A percentile compares a stretch with the other conserved stretches of the same genome.
Evolutionary conservation across 2,888 invertebrate species (phyloP).

Genomic region (Cephalotes varians): DNA sequence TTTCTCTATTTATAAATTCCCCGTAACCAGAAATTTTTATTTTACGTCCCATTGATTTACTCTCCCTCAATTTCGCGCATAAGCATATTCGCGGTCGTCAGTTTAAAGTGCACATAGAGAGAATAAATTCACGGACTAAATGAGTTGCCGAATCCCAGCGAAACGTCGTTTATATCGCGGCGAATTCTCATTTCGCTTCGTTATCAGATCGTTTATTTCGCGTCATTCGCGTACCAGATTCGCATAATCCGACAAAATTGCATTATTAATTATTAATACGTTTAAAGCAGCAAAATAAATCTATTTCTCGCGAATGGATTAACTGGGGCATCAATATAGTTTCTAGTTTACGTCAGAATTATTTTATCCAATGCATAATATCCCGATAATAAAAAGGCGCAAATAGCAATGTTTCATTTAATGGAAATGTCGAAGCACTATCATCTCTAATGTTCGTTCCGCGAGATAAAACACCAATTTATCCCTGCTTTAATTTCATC

Average conservation of each 20-base stretch:
- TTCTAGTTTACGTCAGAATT: slow-evolving; percentile 36
- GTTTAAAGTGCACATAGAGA: slow-evolving; percentile 38
- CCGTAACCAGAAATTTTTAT: slow-evolving; percentile 22
- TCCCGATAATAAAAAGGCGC: not conserved
- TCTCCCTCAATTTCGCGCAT: slow-evolving; percentile 19
- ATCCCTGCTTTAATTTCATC: not conserved
- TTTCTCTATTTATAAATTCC: not conserved
- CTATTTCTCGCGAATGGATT: slow-evolving; percentile 21
- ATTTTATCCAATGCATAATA: not conserved
- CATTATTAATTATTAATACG: slow-evolving; percentile 40
- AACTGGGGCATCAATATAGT: not conserved
- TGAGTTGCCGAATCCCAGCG: slow-evolving; percentile 40
- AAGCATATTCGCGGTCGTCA: slow-evolving; percentile 1
- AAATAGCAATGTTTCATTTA: not conserved
- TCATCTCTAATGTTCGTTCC: not conserved
- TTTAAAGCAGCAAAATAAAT: slow-evolving; percentile 37
- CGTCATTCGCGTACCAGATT: slow-evolving; percentile 19
- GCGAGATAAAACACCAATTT: not conserved
- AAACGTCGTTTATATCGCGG: slow-evolving; percentile 51
- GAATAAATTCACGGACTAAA: slow-evolving; percentile 44
- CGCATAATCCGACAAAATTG: slow-evolving; percentile 23
- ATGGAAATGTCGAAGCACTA: slow-evolving; percentile 10
- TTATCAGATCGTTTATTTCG: slow-evolving; percentile 42
- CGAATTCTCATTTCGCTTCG: slow-evolving; percentile 47
- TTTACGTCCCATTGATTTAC: slow-evolving; percentile 5